Evolutionary conservation across 2,113 vertebrate species (phyloP).

Genomic region (Sylvilagus bachmani): DNA sequence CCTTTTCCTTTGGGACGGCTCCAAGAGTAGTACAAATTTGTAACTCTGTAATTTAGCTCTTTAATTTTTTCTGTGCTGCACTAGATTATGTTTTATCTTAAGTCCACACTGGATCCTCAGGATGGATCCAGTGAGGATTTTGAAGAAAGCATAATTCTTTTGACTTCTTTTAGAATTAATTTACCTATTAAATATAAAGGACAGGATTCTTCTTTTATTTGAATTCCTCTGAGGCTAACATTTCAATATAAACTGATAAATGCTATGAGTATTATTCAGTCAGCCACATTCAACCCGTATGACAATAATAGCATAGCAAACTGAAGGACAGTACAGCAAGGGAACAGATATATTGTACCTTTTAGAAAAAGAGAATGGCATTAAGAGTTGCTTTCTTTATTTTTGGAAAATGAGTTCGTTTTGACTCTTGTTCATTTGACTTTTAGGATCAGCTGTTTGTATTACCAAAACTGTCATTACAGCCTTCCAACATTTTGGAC

Average conservation of each 20-base stretch:
- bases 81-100: conserved; percentile 84
- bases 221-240: conserved; percentile 80
- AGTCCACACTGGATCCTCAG: conserved; percentile 81
- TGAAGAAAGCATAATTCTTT: conserved; percentile 80
- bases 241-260: conserved; percentile 82
- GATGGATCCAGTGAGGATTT: conserved; percentile 84
- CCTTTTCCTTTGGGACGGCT: conserved; percentile 81
- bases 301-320: conserved; percentile 57
- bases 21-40: conserved; percentile 78
- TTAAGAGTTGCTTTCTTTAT: conserved; percentile 45
- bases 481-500: conserved; percentile 1
- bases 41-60: conserved; percentile 83
- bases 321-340: conserved; percentile 42
- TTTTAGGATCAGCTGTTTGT: conserved; percentile 41
- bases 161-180: conserved; percentile 82
- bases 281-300: conserved; percentile 66
- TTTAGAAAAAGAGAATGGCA: conserved; percentile 50
- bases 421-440: conserved; percentile 57
- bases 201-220: conserved; percentile 79
- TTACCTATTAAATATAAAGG: conserved; percentile 82
- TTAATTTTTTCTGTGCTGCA: conserved; percentile 80
- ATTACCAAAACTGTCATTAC: background rate
- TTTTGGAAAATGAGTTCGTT: conserved; percentile 27
- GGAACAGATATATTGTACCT: background rate
- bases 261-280: conserved; percentile 75